These are phyloP conservation scores for Mystacornis crossleyi DNA, from an alignment of 2,113 vertebrate genomes.

Conservation along the genomic window DNA sequence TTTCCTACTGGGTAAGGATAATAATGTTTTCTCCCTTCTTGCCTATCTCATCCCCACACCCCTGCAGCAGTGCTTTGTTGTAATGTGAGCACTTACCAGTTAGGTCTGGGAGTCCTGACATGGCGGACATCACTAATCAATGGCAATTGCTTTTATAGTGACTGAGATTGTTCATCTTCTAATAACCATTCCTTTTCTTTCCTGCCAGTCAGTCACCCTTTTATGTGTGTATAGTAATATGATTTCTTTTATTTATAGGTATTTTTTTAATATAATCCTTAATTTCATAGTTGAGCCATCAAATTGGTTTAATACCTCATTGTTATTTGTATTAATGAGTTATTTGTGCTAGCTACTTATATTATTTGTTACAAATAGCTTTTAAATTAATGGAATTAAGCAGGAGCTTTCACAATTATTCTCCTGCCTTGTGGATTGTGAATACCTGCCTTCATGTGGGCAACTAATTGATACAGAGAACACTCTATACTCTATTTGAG, in stretches of 20 bases:
- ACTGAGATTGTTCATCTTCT: neutral
- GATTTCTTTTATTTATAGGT: neutral
- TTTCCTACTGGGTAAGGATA: neutral
- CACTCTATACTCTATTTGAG: neutral
- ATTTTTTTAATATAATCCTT: neutral
- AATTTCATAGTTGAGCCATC: neutral
- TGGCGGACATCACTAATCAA: neutral
- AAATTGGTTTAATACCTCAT: neutral
- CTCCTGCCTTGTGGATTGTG: neutral
- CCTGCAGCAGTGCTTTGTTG: neutral
- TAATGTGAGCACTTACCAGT: neutral
- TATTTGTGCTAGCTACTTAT: neutral
- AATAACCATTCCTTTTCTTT: neutral
- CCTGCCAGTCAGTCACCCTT: neutral
- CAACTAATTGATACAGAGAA: neutral
- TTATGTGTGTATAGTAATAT: neutral
- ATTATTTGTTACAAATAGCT: neutral
- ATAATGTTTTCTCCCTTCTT: neutral
- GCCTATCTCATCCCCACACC: accelerated
- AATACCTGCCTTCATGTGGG: neutral
- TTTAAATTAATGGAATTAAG: neutral
- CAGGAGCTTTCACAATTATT: neutral
- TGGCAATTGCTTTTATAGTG: neutral
- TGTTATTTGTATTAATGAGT: neutral
- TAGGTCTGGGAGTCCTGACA: neutral